Base-by-base conservation (phyloP, 2,113 vertebrate genomes). In the Hydrochoerus hydrochaeris region DNA sequence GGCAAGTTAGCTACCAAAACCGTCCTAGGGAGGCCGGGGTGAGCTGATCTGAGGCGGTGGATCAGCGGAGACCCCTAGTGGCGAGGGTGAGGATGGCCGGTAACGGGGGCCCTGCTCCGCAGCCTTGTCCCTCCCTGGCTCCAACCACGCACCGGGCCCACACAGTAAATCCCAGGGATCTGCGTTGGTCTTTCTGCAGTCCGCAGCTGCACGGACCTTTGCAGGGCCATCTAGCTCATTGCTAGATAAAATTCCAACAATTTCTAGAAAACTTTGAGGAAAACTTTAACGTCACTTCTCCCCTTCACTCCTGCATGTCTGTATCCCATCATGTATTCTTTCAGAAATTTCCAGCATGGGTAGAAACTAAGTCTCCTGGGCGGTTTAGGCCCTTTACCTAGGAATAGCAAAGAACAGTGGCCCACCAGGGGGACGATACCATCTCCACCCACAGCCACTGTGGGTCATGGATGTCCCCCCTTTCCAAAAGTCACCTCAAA, bases 41-140 rank as follows among this genome's bases (percentile, higher is more conserved):
- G 12, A 75, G 65, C 5, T 2, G 14, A 6, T 60, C 67, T 85
- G 75, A 75, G 88, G 12, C n/a, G 35, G 46, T 82, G 88, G 96
- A 95, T 94, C 96, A 65, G 91, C 95, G 98, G 98, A 98, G 98
- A 97, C 98, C 97, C 95, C 98, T 98, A 97, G 97, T 97, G 98
- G 98, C 60, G 49, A 24, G 52, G 81, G n/a, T 62, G 88, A 73
- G 69, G 69, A 96, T 94, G 32, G 58, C 94, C 69, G 52, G 0
- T 32, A 46, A 54, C 38, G 73, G 17, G 24, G 32, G 8, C 65
- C 12, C 1, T 10, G 2, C 41, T 54, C 1, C 0, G 44, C 1
- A 0, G 0, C 0, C 1, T 6, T 3, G 8, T 26, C 35, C 14
- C 35, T 30, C 4, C 2, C n/a, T 41, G 69, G 8, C 28, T 16